Evolutionary conservation across 2,797 vertebrate species (phyloP).

Genomic region (Microctenopoma stevenorrisi): DNA sequence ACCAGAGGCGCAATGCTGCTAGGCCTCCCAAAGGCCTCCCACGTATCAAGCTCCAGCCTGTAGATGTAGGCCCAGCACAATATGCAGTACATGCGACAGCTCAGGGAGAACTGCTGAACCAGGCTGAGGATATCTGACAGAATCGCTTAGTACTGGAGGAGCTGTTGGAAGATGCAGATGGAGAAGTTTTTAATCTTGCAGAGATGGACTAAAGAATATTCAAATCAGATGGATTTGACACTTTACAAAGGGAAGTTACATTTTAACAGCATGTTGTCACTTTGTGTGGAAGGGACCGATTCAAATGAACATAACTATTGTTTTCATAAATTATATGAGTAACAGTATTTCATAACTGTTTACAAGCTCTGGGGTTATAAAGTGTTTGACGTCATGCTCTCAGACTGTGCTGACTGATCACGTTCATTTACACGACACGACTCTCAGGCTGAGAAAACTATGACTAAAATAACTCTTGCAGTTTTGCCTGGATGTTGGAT

Average conservation of each 20-base stretch:
- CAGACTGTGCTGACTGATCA: too few relatives aligned
- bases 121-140: constrained; percentile 76
- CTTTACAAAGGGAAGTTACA: background rate
- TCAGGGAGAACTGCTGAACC: constrained; percentile 66
- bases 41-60: constrained; percentile 50
- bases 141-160: constrained; percentile 68
- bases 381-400: too few relatives aligned
- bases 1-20: background rate
- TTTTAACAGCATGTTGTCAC: background rate
- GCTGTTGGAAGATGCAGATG: constrained; percentile 5
- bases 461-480: background rate
- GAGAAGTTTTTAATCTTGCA: background rate
- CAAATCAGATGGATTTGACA: background rate
- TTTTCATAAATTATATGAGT: background rate
- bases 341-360: too few relatives aligned
- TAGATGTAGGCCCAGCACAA: fast-evolving
- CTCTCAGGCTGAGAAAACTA: too few relatives aligned
- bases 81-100: constrained; percentile 46
- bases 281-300: background rate
- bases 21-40: constrained; percentile 21
- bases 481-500: background rate
- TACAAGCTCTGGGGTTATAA: too few relatives aligned
- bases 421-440: too few relatives aligned
- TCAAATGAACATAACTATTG: background rate
- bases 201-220: constrained; percentile 9